Evolutionary conservation across 2,113 vertebrate genomes (phyloP).

Genomic region (Ranitomeya imitator): DNA sequence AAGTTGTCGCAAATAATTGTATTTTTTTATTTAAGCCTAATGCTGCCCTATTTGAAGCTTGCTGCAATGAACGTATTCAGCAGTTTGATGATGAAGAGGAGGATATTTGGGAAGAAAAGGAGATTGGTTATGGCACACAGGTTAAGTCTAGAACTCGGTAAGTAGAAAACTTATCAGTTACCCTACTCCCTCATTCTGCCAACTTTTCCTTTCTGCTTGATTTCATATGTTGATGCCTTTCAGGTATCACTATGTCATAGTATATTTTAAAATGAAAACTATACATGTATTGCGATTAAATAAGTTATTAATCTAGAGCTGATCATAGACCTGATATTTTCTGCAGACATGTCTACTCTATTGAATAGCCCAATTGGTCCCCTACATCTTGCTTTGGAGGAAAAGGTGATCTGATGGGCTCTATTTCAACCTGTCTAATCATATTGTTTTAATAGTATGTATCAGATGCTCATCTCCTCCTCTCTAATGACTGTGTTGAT

Average conservation of each 20-base stretch:
- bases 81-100: constrained; percentile 93
- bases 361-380: background rate
- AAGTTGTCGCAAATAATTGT: background rate
- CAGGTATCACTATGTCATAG: too few species aligned
- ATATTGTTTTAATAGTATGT: too few species aligned
- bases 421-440: too few species aligned
- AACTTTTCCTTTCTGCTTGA: background rate
- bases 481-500: too few species aligned
- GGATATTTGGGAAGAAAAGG: constrained; percentile 95
- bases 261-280: too few species aligned
- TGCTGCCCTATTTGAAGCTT: constrained; percentile 89
- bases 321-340: background rate
- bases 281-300: too few species aligned
- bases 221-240: background rate
- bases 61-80: constrained; percentile 90
- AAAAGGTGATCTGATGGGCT: background rate
- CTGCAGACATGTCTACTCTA: background rate
- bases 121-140: constrained; percentile 84
- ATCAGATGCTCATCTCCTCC: too few species aligned
- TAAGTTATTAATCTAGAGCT: background rate
- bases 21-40: constrained; percentile 75
- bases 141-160: constrained; percentile 89
- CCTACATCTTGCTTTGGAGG: background rate
- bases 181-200: background rate
- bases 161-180: background rate